Conservation (phyloP, 2,113 vertebrate genomes). For the Anoura caudifer region DNA sequence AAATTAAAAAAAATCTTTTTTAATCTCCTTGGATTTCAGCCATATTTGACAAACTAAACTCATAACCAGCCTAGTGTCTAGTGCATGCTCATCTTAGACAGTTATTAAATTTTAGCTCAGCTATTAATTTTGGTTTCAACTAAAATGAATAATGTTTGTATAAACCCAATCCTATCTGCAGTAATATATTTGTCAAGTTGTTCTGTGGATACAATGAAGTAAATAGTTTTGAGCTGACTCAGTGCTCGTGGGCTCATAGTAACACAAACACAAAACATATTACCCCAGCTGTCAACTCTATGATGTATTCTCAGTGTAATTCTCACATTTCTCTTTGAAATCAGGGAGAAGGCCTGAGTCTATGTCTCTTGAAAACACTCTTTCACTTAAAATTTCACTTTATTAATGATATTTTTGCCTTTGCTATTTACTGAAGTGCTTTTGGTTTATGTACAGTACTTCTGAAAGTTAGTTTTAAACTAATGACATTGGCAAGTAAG, state of each 20-base stretch:
- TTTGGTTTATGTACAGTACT: background rate
- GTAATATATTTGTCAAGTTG: constrained; percentile 33
- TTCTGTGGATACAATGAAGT: constrained; percentile 27
- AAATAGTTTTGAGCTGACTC: constrained; percentile 53
- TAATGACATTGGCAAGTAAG: constrained; percentile 49
- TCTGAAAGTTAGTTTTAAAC: constrained; percentile 47
- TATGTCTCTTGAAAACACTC: background rate
- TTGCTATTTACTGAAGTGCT: background rate
- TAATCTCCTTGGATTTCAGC: background rate
- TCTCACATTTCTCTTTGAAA: constrained; percentile 12
- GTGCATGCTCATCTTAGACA: background rate
- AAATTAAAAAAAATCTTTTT: background rate
- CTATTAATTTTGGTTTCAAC: constrained; percentile 38
- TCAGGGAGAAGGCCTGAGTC: background rate
- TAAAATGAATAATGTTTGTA: background rate
- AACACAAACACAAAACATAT: constrained; percentile 24
- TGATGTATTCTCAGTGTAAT: background rate
- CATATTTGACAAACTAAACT: background rate
- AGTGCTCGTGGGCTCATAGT: constrained; percentile 16
- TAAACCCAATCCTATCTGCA: constrained; percentile 6
- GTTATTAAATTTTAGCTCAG: background rate
- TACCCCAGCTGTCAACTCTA: background rate
- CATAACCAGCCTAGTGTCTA: background rate
- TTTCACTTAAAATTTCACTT: constrained; percentile 30
- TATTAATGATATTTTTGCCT: background rate